Evolutionary conservation across 2,888 invertebrate genomes (phyloP), one percentile per base, ranked within the genome.

Genomic region (Scaptomyza reducta): DNA sequence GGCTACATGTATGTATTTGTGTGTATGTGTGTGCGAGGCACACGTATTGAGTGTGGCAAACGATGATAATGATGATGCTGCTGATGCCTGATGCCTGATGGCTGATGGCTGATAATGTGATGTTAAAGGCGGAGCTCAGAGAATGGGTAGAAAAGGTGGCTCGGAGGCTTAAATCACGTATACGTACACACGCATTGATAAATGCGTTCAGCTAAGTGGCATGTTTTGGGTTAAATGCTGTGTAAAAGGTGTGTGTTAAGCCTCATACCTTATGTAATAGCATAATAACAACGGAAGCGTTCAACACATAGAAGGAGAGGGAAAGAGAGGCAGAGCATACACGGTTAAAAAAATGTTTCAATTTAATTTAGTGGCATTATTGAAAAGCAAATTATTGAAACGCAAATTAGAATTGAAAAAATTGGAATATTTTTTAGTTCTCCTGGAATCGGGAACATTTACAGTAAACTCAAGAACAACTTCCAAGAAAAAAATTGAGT

Each of bases 141-240:
- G 18, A 13, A 16, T 31, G 18, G 31, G 7, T 9, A 29, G 9
- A 49, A 10, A 18, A 45, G 27, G 14, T 25, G 45, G 50, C 35
- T 50, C 38, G 50, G 38, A 44, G 67, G 60, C 68, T 66, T 65
- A 74, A 86, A 86, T 86, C 85, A 87, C 83, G 81, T 87, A 75
- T 56, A 67, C 47, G 31, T 31, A 31, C 31, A 41, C 42, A 29
- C 59, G 45, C 73, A 74, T 76, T 82, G 82, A 86, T 83, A 78
- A 80, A 83, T 80, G 76, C 86, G 50, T 54, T 27, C 51, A 54
- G 64, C 67, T 73, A 82, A 75, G 79, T 85, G 86, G 65, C 73
- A 79, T 84, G 84, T 78, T 84, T 81, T 76, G 78, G 76, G 84
- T 78, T 81, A 81, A 81, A 74, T 81, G 84, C 77, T 76, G 63